Base-by-base conservation (phyloP, 2,888 invertebrate species). In the Parnassius glacialis region DNA sequence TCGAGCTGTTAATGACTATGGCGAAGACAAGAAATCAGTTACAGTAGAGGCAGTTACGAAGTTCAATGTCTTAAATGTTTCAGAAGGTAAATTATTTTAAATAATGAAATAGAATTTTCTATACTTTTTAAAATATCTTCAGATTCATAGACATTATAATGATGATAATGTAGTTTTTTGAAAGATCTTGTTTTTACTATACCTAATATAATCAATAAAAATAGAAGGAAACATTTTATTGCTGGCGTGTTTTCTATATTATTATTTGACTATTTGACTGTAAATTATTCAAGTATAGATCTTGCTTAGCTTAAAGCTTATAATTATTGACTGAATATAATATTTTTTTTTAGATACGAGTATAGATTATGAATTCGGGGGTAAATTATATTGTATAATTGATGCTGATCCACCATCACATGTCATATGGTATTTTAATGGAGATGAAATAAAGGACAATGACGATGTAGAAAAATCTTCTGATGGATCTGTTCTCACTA, bases 351-450 rank as follows among this genome's bases (percentile, higher is more conserved):
- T 63, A 79, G 77, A 74, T 61, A 71, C 62, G 9, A 65, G 52
- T n/a, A 70, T 84, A 42, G 64, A 74, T 61, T 79, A 78, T 62
- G 65, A 64, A 2, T 65, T 69, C 13, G 62, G 68, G 20, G 74
- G 64, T 2, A 66, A 47, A 34, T 45, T 84, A 9, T 51, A 63
- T 16, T 79, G 84, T 48, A 70, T 71, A 54, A 64, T 79, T 9
- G 71, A 79, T 2, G 76, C 84, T 1, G 65, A 57, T 16, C 84
- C 84, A 45, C 71, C 76, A 7, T 75, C 72, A n/a, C 64, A 52
- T 3, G 70, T 80, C 10, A 64, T 48, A 7, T 84, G 84, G 84
- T 74, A 70, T 51, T 72, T 67, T 61, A 67, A 74, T 47, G 69
- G 65, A 7, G 62, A 44, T 12, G 50, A 50, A 51, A 9, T 83